These are phyloP conservation scores for Oreochromis tanganicae DNA, from an alignment of 2,113 vertebrate species.

Conservation along the genomic window DNA sequence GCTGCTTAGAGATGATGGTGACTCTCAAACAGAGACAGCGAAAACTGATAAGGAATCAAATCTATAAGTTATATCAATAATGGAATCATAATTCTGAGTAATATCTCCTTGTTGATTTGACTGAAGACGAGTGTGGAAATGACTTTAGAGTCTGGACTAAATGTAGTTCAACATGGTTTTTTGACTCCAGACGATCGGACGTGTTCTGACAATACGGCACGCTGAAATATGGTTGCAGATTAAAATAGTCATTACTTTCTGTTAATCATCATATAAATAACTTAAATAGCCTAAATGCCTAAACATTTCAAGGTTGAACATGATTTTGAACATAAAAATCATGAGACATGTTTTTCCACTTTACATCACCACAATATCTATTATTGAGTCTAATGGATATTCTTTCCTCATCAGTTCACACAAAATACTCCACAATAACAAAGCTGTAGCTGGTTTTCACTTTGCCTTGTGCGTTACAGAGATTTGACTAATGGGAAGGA, in stretches of 20 bases:
- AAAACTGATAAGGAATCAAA: background rate
- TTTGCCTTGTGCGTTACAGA: background rate
- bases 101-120: background rate
- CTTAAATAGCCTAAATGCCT: background rate
- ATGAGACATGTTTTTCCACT: background rate
- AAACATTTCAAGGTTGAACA: fast-evolving
- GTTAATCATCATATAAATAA: background rate
- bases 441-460: background rate
- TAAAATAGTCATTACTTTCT: background rate
- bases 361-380: background rate
- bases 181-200: background rate
- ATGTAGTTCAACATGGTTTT: background rate
- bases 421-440: background rate
- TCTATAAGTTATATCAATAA: background rate
- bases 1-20: background rate
- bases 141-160: background rate
- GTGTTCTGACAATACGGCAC: background rate
- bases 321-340: background rate
- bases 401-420: background rate
- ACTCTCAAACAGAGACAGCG: background rate
- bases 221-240: background rate
- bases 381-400: background rate
- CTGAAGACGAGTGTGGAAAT: background rate
- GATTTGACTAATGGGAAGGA: background rate
- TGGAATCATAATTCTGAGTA: background rate